Percentiles rank a stretch among this genome's conserved stretches.
phyloP scores from a whole-genome alignment of 2,113 vertebrate genomes.

The Periophthalmus modestus region DNA sequence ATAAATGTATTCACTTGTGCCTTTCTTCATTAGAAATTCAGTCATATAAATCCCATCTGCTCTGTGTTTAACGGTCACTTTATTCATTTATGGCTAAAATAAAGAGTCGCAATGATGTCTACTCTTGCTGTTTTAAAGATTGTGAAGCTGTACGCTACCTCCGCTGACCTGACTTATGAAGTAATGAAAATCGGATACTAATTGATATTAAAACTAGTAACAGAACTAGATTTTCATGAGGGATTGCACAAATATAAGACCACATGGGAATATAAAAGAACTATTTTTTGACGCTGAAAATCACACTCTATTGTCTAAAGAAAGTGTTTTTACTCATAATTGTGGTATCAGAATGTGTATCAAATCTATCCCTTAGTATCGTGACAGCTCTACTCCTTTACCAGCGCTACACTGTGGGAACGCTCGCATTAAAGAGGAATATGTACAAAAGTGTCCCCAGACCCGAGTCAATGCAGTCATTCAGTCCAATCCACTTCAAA shows the following conservation, averaged over 20 bases:
- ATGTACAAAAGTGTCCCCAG: constrained; percentile 27
- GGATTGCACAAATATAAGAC: too few relatives aligned
- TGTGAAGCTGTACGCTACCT: constrained; percentile 6
- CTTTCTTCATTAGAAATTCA: neutral
- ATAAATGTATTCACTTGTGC: neutral
- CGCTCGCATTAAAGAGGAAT: constrained; percentile 28
- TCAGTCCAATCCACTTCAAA: constrained; percentile 25
- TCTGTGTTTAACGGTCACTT: neutral
- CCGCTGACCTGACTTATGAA: constrained; percentile 16
- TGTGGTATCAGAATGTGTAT: too few relatives aligned
- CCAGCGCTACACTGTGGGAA: constrained; percentile 19
- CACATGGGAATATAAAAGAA: too few relatives aligned
- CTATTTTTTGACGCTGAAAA: too few relatives aligned
- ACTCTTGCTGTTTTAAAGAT: constrained; percentile 8
- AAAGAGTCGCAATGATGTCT: neutral
- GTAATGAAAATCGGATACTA: too few relatives aligned
- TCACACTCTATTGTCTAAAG: too few relatives aligned
- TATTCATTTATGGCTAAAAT: neutral
- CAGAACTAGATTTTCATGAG: too few relatives aligned
- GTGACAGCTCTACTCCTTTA: too few relatives aligned
- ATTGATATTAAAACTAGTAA: too few relatives aligned
- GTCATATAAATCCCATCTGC: constrained; percentile 2
- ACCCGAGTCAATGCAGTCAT: constrained; percentile 23
- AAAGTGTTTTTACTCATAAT: too few relatives aligned
- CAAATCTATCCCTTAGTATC: too few relatives aligned